These are phyloP conservation scores for Diuraphis noxia DNA, from an alignment of 1,140 invertebrate genomes.

Conservation along the genomic window DNA sequence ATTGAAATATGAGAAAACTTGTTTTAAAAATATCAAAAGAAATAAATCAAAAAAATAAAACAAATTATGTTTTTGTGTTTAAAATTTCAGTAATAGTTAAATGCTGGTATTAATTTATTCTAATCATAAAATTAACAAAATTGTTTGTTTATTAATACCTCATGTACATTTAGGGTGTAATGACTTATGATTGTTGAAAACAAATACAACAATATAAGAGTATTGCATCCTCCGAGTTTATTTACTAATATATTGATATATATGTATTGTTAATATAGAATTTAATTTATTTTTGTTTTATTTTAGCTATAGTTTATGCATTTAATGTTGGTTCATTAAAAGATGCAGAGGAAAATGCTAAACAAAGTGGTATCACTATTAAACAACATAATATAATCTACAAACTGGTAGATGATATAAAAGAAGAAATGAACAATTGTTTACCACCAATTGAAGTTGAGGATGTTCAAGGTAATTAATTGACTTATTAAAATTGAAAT, in stretches of 20 bases:
- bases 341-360: constrained; percentile 63
- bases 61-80: background rate
- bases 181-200: background rate
- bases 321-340: constrained; percentile 75
- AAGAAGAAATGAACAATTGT: constrained; percentile 74
- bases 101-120: background rate
- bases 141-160: background rate
- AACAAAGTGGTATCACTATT: constrained; percentile 66
- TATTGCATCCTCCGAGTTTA: background rate
- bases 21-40: background rate
- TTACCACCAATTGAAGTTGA: constrained; percentile 75
- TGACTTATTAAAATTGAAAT: constrained; percentile 12
- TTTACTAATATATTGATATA: background rate
- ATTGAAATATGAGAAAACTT: background rate
- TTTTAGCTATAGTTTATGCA: constrained; percentile 77
- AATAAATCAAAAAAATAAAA: background rate
- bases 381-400: constrained; percentile 86
- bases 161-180: background rate
- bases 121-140: background rate
- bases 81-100: background rate
- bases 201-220: too few species aligned
- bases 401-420: constrained; percentile 85
- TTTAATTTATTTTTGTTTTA: constrained; percentile 54
- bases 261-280: background rate
- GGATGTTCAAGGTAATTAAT: constrained; percentile 70